These are phyloP conservation scores for Drosophila elegans DNA, from an alignment of 1,140 invertebrate genomes.

Conservation along the genomic window DNA sequence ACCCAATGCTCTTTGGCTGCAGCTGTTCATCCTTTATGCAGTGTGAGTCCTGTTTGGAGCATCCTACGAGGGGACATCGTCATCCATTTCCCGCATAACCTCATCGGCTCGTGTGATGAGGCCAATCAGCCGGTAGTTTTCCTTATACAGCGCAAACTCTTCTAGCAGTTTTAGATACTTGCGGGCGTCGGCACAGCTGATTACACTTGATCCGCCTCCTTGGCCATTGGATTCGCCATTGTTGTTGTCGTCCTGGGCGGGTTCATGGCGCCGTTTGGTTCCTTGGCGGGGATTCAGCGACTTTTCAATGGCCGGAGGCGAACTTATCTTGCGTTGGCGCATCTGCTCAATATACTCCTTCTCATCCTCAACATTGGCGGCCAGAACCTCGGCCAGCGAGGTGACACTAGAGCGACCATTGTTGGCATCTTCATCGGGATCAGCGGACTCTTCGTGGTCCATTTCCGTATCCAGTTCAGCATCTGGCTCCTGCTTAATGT, in stretches of 20 bases:
- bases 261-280: constrained; percentile 49
- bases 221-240: constrained; percentile 29
- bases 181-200: constrained; percentile 70
- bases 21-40: constrained; percentile 6
- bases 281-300: constrained; percentile 8
- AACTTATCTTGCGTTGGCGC: constrained; percentile 46
- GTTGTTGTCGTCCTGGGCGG: constrained; percentile 61
- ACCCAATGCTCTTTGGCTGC: constrained; percentile 35
- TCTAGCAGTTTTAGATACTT: constrained; percentile 78
- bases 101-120: constrained; percentile 78
- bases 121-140: constrained; percentile 76
- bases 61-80: constrained; percentile 29
- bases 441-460: constrained; percentile 20
- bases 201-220: constrained; percentile 41
- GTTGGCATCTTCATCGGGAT: constrained; percentile 60
- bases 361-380: constrained; percentile 68
- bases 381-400: constrained; percentile 65
- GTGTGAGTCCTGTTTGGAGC: constrained; percentile 9
- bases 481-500: constrained; percentile 34
- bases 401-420: constrained; percentile 68
- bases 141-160: constrained; percentile 74
- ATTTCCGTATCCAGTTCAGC: constrained; percentile 1
- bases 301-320: constrained; percentile 7
- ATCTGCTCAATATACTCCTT: constrained; percentile 70
- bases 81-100: constrained; percentile 74